Base-by-base conservation (phyloP, 2,888 invertebrate genomes). In the Patella depressa region DNA sequence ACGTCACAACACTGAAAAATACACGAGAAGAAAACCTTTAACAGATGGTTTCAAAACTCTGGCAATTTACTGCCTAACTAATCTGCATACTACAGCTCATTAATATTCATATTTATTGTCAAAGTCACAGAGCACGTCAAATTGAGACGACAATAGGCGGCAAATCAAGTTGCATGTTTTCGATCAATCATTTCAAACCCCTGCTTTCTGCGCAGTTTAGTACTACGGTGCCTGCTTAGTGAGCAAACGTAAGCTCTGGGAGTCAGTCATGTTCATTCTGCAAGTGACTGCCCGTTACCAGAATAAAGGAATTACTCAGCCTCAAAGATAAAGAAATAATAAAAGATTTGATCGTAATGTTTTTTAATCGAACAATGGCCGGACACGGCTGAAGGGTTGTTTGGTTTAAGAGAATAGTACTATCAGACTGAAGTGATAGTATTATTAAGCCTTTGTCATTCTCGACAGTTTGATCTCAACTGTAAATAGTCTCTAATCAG, bases 1-100 rank as follows among this genome's bases (percentile, higher is more conserved):
- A 65, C 82, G n/a, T 81, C 79, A 29, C 79, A 81, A 76, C 78
- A 80, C 84, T 84, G 81, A 72, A 65, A 65, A 11, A 65, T 5
- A 65, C 19, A 19, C 19, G 65, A 65, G 65, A 24, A 24, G 59
- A 75, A 69, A 53, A 53, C 65, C 29, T 45, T 53, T 53, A 53
- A 65, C 65, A 75, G 53, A 19, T 65, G 70, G 65, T 53, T 75
- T 34, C 34, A 65, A 70, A 69, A n/a, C 65, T 69, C 53, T n/a
- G 29, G 34, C 34, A 24, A 29, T 71, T 24, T 54, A 55, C 53
- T 54, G 24, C 55, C 24, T 19, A 34, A 9, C 71, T 71, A 45
- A 75, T 75, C 75, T 69, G 73, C 77, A 77, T 77, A 72, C 72
- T 73, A 57, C 24, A 45, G 29, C 77, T 77, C 59, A 77, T 77